Evolutionary conservation across 2,113 vertebrate species (phyloP), one percentile per base, ranked within the genome.

Genomic region (Charadrius vociferus): DNA sequence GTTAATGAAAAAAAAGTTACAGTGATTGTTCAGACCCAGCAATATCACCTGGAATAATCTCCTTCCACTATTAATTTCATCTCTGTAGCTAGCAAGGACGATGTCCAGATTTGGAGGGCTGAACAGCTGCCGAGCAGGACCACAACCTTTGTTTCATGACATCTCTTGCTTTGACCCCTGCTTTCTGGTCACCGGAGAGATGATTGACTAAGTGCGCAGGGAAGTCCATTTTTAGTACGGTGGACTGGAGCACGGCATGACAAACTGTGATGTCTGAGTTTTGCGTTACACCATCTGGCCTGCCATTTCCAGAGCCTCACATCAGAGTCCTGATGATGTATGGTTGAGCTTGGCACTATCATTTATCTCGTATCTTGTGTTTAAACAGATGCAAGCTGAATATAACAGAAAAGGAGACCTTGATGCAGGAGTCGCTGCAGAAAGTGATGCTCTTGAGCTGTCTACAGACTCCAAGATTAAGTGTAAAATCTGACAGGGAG

Each of bases 311-410:
- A 88, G 85, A 93, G 94, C 86, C 67, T 95, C 96, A 95, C 95
- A 96, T 97, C 93, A 95, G 95, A 95, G 88, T 67, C 91, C 93
- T 95, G 88, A 97, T 97, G 96, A 97, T 98, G 92, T 96, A 95
- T 97, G 96, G 88, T 97, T 94, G 92, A 95, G 94, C 95, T 82
- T 95, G 93, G 86, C 95, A 94, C 93, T 91, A 97, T 95, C 95
- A 97, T 97, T 97, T 97, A 97, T 97, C 97, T 96, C 37, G 0
- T 86, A 36, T 96, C 92, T 90, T 94, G 92, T 95, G 93, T 94
- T 97, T 96, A 97, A 97, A 96, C 93, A 97, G 96, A 97, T 97
- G 96, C 95, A 95, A 92, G 95, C 87, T 81, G 95, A 95, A 93
- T 93, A 66, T 90, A 97, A 96, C 93, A 95, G 92, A 81, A 92